Conservation (phyloP, 2,888 invertebrate species). For the Mongoloraphidia duomilia region DNA sequence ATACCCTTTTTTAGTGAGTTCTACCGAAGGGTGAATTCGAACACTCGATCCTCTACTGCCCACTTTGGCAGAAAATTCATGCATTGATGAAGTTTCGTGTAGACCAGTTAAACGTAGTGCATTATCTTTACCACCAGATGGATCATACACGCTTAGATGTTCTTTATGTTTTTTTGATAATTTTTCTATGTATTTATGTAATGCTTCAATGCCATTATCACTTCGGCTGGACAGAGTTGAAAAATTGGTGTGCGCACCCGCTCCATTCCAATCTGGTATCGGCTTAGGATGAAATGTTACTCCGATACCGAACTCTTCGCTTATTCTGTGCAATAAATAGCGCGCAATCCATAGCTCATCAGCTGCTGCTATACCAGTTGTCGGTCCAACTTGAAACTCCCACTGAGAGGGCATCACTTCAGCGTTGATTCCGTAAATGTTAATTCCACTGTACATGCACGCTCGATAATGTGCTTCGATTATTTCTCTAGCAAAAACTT, state of each 20-base stretch:
- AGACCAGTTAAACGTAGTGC: conserved; percentile 57
- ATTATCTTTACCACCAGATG: conserved; percentile 62
- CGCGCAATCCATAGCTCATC: conserved; percentile 48
- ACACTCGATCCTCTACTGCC: conserved; percentile 58
- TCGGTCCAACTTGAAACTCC: conserved; percentile 51
- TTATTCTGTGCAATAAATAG: conserved; percentile 40
- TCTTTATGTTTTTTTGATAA: conserved; percentile 53
- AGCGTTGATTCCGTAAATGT: conserved; percentile 63
- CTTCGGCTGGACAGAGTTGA: conserved; percentile 74
- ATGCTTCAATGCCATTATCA: conserved; percentile 50
- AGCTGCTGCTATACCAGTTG: conserved; percentile 40
- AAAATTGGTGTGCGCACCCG: conserved; percentile 82
- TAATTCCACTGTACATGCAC: conserved; percentile 66
- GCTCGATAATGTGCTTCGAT: conserved; percentile 67
- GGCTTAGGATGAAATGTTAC: conserved; percentile 42
- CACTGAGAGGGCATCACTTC: conserved; percentile 75
- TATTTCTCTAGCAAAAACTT: conserved; percentile 64
- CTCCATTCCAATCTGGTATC: conserved; percentile 38
- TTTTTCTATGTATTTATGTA: conserved; percentile 61
- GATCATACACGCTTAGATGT: conserved; percentile 69
- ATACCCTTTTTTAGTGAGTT: conserved; percentile 57
- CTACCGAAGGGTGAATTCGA: conserved; percentile 56
- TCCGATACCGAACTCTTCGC: conserved; percentile 43
- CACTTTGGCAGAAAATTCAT: conserved; percentile 30
- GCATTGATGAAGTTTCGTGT: conserved; percentile 53